phyloP scores from a whole-genome alignment of 1,140 invertebrate genomes.

The Antheraea mylitta region DNA sequence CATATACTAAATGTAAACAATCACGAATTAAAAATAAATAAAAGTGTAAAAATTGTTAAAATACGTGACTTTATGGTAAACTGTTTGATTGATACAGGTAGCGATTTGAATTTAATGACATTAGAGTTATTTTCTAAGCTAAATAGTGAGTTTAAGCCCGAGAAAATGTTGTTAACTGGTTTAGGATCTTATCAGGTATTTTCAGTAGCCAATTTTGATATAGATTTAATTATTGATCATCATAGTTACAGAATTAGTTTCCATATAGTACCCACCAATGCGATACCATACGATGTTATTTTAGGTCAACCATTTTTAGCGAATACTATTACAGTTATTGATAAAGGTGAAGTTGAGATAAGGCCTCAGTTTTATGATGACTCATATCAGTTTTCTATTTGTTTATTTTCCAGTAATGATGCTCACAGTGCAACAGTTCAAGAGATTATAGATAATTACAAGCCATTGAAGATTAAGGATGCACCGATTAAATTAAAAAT shows the following conservation, averaged over 20 bases:
- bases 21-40: neutral
- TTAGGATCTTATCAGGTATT: conserved; percentile 12
- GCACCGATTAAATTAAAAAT: conserved; percentile 27
- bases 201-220: conserved; percentile 10
- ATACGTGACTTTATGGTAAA: conserved; percentile 1
- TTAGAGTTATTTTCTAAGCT: conserved; percentile 12
- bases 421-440: neutral
- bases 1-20: conserved; percentile 11
- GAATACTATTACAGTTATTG: conserved; percentile 19
- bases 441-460: conserved; percentile 9
- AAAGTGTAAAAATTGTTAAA: conserved; percentile 11
- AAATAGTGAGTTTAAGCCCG: conserved; percentile 8
- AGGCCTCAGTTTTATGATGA: neutral
- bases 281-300: no score
- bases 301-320: conserved; percentile 22
- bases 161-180: conserved; percentile 16
- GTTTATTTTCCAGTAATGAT: neutral
- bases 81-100: conserved; percentile 17
- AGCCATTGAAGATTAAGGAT: conserved; percentile 17
- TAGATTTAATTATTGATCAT: conserved; percentile 4
- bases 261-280: no score
- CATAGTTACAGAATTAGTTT: conserved; percentile 2
- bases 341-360: conserved; percentile 9
- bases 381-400: neutral
- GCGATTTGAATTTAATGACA: conserved; percentile 18